Conservation (phyloP, 2,797 vertebrate species). For the Hydrophis major region DNA sequence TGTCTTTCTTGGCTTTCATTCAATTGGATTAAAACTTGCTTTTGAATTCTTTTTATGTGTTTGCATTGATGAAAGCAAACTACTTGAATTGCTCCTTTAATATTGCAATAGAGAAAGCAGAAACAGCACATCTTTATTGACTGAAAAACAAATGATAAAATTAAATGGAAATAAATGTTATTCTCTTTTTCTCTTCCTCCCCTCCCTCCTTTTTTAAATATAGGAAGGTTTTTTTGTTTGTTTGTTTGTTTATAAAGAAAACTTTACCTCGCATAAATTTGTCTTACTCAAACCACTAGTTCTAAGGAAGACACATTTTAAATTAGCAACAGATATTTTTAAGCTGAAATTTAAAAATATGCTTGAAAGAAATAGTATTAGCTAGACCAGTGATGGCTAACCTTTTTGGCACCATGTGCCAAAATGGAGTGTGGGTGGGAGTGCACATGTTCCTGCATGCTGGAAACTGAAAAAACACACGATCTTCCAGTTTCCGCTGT, state of each 20-base stretch:
- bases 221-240: too few relatives aligned
- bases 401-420: too few relatives aligned
- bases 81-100: background rate
- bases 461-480: too few relatives aligned
- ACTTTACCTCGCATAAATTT: background rate
- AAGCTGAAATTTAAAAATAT: background rate
- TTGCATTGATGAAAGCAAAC: background rate
- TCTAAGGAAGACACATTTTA: background rate
- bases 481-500: too few relatives aligned
- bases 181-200: too few relatives aligned
- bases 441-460: too few relatives aligned
- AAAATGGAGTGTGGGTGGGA: too few relatives aligned
- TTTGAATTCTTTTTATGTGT: background rate
- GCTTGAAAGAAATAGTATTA: background rate
- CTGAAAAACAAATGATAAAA: too few relatives aligned
- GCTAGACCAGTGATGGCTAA: background rate
- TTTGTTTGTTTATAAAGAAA: background rate
- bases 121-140: too few relatives aligned
- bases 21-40: background rate
- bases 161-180: too few relatives aligned
- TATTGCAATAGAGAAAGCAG: too few relatives aligned
- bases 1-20: background rate
- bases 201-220: too few relatives aligned
- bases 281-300: background rate
- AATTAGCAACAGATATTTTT: background rate